Percentiles rank a stretch among this genome's conserved stretches.
Evolutionary conservation across 1,140 invertebrate genomes (phyloP).

Genomic region (Meloidogyne hapla): DNA sequence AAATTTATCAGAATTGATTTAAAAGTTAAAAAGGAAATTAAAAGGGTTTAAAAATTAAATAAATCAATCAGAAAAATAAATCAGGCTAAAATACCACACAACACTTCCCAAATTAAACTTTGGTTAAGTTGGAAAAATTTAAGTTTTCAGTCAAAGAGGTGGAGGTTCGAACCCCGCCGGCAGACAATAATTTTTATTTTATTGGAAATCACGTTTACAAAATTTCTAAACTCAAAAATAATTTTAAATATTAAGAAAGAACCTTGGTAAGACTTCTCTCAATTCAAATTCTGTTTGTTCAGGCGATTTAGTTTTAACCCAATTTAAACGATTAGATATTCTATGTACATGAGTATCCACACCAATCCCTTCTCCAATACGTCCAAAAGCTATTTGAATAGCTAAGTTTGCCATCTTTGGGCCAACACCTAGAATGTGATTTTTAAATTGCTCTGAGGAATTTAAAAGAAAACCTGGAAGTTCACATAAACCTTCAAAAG

Average conservation of each 20-base stretch:
- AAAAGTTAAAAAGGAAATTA: too few relatives aligned
- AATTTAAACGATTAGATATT: constrained; percentile 41
- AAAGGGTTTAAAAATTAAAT: too few relatives aligned
- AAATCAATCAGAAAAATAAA: too few relatives aligned
- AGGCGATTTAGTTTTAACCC: constrained; percentile 48
- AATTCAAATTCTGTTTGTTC: constrained; percentile 40
- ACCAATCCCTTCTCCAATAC: constrained; percentile 38
- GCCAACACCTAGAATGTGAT: constrained; percentile 43
- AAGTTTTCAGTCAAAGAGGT: too few relatives aligned
- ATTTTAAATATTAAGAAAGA: not conserved
- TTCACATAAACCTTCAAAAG: constrained; percentile 25
- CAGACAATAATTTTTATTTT: not conserved
- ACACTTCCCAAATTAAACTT: too few relatives aligned
- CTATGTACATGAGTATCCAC: constrained; percentile 46
- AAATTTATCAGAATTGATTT: too few relatives aligned
- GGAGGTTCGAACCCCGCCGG: too few relatives aligned
- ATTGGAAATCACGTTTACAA: not conserved
- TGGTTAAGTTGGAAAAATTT: too few relatives aligned
- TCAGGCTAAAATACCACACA: too few relatives aligned
- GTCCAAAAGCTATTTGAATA: constrained; percentile 43
- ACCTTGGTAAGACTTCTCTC: constrained; percentile 41
- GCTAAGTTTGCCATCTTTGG: constrained; percentile 50
- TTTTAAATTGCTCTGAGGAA: not conserved
- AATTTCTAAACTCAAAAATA: not conserved
- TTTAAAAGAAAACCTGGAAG: constrained; percentile 10